Evolutionary conservation across 2,888 invertebrate genomes (phyloP).

Genomic region (Pediacus dermestoides): DNA sequence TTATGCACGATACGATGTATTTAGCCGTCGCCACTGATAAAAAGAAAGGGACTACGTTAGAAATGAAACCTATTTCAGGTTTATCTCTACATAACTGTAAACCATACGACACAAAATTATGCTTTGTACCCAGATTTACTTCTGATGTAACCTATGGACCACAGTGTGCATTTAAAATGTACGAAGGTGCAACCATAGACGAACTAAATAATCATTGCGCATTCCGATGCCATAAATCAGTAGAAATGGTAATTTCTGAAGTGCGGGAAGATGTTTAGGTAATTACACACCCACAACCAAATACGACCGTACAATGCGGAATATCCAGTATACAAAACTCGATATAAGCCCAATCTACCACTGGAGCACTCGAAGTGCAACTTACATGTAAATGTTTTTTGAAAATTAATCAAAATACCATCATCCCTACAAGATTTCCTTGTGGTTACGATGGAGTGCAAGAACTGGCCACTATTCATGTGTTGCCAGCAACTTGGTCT

Average conservation of each 20-base stretch:
- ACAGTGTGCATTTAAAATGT: constrained; percentile 18
- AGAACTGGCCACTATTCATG: constrained; percentile 4
- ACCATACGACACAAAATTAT: constrained; percentile 18
- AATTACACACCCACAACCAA: constrained; percentile 16
- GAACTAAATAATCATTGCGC: constrained; percentile 20
- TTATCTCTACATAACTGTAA: constrained; percentile 17
- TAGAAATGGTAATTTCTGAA: constrained; percentile 17
- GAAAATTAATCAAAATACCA: not conserved
- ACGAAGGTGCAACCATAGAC: constrained; percentile 20
- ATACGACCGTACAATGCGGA: constrained; percentile 11
- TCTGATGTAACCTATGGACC: constrained; percentile 17
- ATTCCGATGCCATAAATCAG: constrained; percentile 19
- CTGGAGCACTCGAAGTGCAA: constrained; percentile 13
- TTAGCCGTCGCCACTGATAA: too few relatives aligned
- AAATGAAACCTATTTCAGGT: constrained; percentile 20
- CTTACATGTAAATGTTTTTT: constrained; percentile 17
- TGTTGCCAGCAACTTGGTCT: constrained; percentile 15
- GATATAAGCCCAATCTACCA: too few relatives aligned
- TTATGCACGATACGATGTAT: too few relatives aligned
- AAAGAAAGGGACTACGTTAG: too few relatives aligned
- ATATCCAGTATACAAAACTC: constrained; percentile 3
- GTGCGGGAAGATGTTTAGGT: constrained; percentile 17
- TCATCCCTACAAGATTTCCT: constrained; percentile 18
- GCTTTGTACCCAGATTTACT: constrained; percentile 20
- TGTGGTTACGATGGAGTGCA: not conserved